Evolutionary conservation across 2,888 invertebrate genomes (phyloP).

Genomic region (Conchocele bisecta): DNA sequence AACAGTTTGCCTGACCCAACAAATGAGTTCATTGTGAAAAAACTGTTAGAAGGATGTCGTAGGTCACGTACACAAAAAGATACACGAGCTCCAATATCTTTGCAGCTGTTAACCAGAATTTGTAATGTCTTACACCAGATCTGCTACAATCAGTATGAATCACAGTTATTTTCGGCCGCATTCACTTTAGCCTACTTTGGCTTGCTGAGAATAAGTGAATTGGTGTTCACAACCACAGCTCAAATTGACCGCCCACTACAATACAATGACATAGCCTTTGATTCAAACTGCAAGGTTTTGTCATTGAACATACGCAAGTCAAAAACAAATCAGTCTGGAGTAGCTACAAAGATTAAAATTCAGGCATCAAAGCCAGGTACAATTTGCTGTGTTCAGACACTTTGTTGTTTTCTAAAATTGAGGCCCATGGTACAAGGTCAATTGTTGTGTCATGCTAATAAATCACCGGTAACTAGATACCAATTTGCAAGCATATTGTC

Average conservation of each 20-base stretch:
- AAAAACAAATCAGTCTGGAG: conserved; percentile 13
- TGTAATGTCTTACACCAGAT: neutral
- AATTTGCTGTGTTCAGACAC: neutral
- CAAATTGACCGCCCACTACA: no score
- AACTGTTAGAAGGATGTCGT: neutral
- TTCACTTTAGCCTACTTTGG: no score
- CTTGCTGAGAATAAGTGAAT: no score
- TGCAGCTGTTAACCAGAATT: neutral
- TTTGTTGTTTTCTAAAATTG: neutral
- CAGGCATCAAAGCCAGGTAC: neutral
- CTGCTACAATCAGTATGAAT: neutral
- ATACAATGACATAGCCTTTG: no score
- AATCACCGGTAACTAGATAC: neutral
- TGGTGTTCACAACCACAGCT: no score
- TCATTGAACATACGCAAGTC: neutral
- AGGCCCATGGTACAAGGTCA: neutral
- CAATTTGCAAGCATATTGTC: conserved; percentile 1
- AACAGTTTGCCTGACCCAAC: neutral
- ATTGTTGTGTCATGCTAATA: conserved; percentile 8
- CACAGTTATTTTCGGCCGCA: neutral
- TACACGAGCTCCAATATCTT: neutral
- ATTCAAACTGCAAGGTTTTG: neutral
- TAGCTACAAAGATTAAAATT: neutral
- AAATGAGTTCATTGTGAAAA: neutral
- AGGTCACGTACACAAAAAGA: neutral